These are phyloP conservation scores for Hermetia illucens DNA, from an alignment of 1,140 invertebrate species.

Conservation along the genomic window DNA sequence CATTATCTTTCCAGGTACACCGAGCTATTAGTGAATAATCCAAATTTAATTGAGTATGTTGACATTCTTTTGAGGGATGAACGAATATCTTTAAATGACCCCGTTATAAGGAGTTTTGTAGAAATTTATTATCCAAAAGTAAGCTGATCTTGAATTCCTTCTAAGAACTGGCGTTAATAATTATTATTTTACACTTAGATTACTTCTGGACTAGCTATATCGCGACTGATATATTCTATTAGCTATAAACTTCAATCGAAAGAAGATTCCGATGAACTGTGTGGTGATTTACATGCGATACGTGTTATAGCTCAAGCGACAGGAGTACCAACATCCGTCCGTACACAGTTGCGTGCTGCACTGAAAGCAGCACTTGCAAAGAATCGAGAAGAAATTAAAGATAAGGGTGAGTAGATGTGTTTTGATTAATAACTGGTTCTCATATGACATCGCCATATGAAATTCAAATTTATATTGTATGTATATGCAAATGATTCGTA, in stretches of 20 bases:
- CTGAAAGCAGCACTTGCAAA: slow-evolving; percentile 21
- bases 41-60: slow-evolving; percentile 23
- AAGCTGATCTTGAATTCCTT: neutral
- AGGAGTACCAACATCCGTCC: slow-evolving; percentile 23
- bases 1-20: slow-evolving; percentile 16
- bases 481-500: too few species aligned
- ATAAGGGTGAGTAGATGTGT: slow-evolving; percentile 19
- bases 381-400: slow-evolving; percentile 18
- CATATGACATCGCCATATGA: too few species aligned
- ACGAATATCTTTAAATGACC: slow-evolving; percentile 24
- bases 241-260: slow-evolving; percentile 28
- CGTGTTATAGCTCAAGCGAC: slow-evolving; percentile 26
- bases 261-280: slow-evolving; percentile 27
- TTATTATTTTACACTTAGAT: slow-evolving; percentile 6
- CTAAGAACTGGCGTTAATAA: neutral
- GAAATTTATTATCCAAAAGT: slow-evolving; percentile 28
- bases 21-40: slow-evolving; percentile 23
- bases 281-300: slow-evolving; percentile 29
- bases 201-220: slow-evolving; percentile 20
- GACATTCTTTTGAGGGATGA: slow-evolving; percentile 24
- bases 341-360: slow-evolving; percentile 24
- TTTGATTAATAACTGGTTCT: too few species aligned
- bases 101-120: slow-evolving; percentile 23
- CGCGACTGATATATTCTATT: slow-evolving; percentile 26
- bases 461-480: too few species aligned